Percentiles rank a stretch among this genome's conserved stretches.
phyloP scores from a whole-genome alignment of 2,797 vertebrate genomes.

The Pseudomugil gertrudae region DNA sequence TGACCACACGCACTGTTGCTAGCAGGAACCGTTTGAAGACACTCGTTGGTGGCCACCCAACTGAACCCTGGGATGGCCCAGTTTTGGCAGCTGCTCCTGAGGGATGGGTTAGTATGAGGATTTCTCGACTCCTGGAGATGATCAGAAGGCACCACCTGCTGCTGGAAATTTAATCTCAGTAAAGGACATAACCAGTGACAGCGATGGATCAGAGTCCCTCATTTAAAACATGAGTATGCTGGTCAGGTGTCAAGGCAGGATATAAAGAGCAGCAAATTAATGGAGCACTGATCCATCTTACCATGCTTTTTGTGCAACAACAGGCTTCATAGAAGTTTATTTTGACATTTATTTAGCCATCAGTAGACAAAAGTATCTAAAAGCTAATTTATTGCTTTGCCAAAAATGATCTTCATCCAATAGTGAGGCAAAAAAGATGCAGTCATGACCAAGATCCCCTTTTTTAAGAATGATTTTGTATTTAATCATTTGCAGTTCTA shows the following conservation, averaged over 20 bases:
- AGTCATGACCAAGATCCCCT: no score
- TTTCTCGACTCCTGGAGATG: conserved; percentile 77
- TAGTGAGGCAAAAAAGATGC: conserved; percentile 6
- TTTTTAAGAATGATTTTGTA: neutral
- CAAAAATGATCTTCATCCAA: neutral
- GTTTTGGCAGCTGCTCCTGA: conserved; percentile 65
- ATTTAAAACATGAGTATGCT: neutral
- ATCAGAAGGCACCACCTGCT: conserved; percentile 57
- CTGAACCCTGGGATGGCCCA: conserved; percentile 74
- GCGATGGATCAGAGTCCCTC: conserved; percentile 4
- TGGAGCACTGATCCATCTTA: conserved; percentile 2
- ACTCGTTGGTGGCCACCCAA: conserved; percentile 68
- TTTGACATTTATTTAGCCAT: neutral
- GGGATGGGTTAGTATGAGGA: conserved; percentile 74
- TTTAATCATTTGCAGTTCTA: neutral
- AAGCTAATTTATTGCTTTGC: neutral
- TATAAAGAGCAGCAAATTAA: neutral
- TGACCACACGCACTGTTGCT: conserved; percentile 63
- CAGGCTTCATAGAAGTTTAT: conserved; percentile 11
- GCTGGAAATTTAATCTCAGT: conserved; percentile 50
- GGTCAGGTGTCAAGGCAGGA: neutral
- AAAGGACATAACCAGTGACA: conserved; percentile 12
- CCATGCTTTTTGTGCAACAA: conserved; percentile 15
- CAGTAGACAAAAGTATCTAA: neutral
- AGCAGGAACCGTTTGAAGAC: conserved; percentile 58